These are phyloP conservation scores for Chunga burmeisteri DNA, from an alignment of 2,113 vertebrate species.

Conservation along the genomic window DNA sequence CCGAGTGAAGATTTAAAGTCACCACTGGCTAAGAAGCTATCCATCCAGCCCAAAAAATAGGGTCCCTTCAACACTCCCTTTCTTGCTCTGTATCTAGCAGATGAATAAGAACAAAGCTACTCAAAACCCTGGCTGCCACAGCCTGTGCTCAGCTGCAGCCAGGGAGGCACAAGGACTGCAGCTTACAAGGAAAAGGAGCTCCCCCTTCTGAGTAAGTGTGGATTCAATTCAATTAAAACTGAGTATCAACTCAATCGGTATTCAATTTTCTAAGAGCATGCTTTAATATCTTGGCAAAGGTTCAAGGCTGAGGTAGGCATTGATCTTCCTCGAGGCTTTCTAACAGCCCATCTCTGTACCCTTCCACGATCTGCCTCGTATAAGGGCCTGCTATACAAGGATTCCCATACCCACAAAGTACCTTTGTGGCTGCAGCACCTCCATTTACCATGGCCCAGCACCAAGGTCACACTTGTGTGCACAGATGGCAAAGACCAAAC, in stretches of 20 bases:
- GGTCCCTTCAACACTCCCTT: not conserved
- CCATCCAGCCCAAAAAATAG: not conserved
- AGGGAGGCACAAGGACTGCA: not conserved
- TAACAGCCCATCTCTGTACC: not conserved
- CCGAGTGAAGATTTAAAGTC: not conserved
- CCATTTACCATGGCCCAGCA: not conserved
- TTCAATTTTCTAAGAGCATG: fast-evolving
- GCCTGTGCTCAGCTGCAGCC: not conserved
- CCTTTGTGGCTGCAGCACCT: not conserved
- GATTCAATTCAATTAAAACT: not conserved
- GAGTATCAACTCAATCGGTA: not conserved
- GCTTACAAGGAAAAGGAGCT: not conserved
- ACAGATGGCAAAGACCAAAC: not conserved
- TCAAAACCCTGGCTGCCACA: not conserved
- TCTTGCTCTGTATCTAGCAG: not conserved
- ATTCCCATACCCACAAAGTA: fast-evolving
- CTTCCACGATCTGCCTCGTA: fast-evolving
- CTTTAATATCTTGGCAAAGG: not conserved
- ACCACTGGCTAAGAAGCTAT: not conserved
- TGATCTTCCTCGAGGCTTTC: not conserved
- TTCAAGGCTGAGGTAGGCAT: not conserved
- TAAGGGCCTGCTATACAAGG: not conserved
- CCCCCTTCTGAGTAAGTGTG: not conserved
- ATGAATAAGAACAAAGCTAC: not conserved
- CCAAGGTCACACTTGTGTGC: not conserved